Conservation (phyloP, 2,113 vertebrate species). For the Rostratula benghalensis region DNA sequence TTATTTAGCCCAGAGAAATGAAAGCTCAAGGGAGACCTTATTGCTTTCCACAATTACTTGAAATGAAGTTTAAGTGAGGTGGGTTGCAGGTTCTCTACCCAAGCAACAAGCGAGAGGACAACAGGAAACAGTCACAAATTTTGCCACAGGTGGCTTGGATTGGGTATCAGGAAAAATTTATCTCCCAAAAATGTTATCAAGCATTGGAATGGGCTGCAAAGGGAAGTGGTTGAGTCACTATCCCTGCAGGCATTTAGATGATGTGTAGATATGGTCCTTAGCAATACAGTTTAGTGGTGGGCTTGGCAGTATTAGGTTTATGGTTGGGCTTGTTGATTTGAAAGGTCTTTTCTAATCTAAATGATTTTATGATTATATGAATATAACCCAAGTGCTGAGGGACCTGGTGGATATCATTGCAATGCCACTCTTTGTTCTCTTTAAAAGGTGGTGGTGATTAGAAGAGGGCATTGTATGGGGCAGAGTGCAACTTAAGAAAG, state of each 20-base stretch:
- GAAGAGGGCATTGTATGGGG: background rate
- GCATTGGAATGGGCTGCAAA: background rate
- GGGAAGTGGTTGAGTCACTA: background rate
- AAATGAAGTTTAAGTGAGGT: background rate
- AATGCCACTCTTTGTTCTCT: background rate
- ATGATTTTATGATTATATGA: background rate
- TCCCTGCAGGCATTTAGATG: background rate
- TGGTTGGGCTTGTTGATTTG: background rate
- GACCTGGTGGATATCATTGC: background rate
- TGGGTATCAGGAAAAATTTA: background rate
- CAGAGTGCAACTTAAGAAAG: background rate
- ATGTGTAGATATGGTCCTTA: background rate
- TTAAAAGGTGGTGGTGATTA: background rate
- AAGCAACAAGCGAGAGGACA: background rate
- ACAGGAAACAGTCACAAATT: background rate
- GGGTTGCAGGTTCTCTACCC: background rate
- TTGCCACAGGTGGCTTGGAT: background rate
- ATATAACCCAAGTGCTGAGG: background rate
- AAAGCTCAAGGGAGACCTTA: background rate
- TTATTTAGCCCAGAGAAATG: background rate
- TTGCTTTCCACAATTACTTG: background rate
- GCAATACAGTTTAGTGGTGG: background rate
- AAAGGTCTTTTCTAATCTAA: background rate
- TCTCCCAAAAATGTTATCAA: background rate
- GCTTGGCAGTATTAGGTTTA: background rate